Base-by-base conservation (phyloP, 30 jellyfish, hydroid and myxozoan genomes). In the Cassiopea xamachana region DNA sequence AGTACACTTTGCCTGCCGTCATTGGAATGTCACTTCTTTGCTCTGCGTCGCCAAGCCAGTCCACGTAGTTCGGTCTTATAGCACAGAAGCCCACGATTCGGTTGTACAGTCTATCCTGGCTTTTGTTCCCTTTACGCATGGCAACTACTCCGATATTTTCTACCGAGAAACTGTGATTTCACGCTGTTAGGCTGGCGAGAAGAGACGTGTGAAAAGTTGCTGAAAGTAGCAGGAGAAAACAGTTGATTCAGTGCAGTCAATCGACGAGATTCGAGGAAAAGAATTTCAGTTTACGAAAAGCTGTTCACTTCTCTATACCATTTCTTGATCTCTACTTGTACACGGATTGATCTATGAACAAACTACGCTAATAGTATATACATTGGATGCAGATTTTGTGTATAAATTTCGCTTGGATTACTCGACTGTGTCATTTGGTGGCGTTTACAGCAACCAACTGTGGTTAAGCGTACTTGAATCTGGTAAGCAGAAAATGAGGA, bases 401-500 rank as follows among this genome's bases (percentile, higher is more conserved):
- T 64, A 27, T 2, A 64, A 64, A 64, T 27, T 9, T 64, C 84
- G 69, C 44, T 55, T 75, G 84, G 84, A 75, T 75, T 48, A 75
- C 84, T 39, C 46, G 19, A 73, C 60, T 76, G 1, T 0, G 79
- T 84, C 84, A 46, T 47, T 15, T 68, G 45, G 85, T 79, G 85
- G 84, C 44, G 67, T 45, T 58, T 77, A 77, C 61, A 60, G 83
- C 82, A 69, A 79, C 83, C 95, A 79, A 48, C 74, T 88, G 95
- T 88, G 95, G 95, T 88, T 51, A 88, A 58, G 72, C 55, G 90
- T 88, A 88, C 95, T 88, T 80, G 95, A 88, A 88, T 74, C 60
- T 88, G 90, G 95, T 68, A 71, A 88, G 43, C 77, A 60, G 88
- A 73, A 83, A 88, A 88, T 88, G 90, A 88, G 95, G 95, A 88